A percentile compares a stretch with the other conserved stretches of the same genome.
Evolutionary conservation across 1,140 invertebrate genomes (phyloP).

Genomic region (Xylocopa sonorina): DNA sequence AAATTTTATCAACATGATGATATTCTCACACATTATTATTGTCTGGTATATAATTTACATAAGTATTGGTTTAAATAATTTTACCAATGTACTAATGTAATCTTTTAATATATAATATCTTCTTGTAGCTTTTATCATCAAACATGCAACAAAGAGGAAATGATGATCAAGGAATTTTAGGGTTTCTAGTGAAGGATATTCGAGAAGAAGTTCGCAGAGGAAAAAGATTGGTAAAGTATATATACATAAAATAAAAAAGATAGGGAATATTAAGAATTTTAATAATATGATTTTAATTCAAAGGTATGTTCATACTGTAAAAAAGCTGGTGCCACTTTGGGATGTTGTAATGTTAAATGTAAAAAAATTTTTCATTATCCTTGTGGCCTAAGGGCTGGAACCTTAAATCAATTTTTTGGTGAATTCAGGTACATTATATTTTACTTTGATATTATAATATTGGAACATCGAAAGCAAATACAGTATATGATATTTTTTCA

Average conservation of each 20-base stretch:
- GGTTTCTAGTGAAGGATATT: constrained; percentile 85
- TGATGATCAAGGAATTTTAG: constrained; percentile 85
- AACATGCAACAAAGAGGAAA: constrained; percentile 84
- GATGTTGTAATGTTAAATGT: constrained; percentile 84
- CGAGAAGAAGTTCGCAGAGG: constrained; percentile 83
- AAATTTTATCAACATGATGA: constrained; percentile 80
- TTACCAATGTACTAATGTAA: not conserved
- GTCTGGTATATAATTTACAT: constrained; percentile 77
- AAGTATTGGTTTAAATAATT: not conserved
- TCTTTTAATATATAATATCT: constrained; percentile 32
- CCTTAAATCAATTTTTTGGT: constrained; percentile 85
- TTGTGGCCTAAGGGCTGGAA: constrained; percentile 84
- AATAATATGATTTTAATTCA: constrained; percentile 41
- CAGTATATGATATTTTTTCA: constrained; percentile 28
- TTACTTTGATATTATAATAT: not conserved
- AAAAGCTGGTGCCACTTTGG: constrained; percentile 84
- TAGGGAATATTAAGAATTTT: constrained; percentile 3
- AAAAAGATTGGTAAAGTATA: constrained; percentile 80
- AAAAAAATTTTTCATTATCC: constrained; percentile 84
- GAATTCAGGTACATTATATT: constrained; percentile 82
- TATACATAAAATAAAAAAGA: constrained; percentile 15
- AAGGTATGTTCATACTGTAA: constrained; percentile 85
- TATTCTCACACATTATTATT: constrained; percentile 83
- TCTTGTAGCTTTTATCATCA: constrained; percentile 84
- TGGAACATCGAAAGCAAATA: not conserved